These are phyloP conservation scores for Catostylus mosaicus DNA, from an alignment of 30 jellyfish, hydroid and myxozoan species.

Conservation along the genomic window DNA sequence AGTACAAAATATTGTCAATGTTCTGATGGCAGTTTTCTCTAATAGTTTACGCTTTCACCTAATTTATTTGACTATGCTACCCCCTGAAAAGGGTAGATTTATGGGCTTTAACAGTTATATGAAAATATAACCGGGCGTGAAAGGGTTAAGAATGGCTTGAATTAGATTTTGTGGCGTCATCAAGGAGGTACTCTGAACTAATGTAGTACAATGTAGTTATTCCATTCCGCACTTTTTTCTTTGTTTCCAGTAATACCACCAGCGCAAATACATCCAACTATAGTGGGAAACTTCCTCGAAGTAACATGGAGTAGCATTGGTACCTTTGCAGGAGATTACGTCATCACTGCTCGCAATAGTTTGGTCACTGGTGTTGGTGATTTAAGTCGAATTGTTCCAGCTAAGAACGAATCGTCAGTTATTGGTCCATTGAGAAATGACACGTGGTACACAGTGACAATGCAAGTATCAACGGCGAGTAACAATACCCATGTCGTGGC, in stretches of 20 bases:
- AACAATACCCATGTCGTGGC: neutral
- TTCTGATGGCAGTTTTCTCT: too few species aligned
- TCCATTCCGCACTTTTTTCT: neutral
- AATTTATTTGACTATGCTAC: too few species aligned
- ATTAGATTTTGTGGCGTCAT: too few species aligned
- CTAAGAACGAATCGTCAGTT: constrained; percentile 13
- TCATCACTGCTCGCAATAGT: constrained; percentile 26
- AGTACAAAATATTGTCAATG: too few species aligned
- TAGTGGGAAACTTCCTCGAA: constrained; percentile 27
- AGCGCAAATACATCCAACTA: neutral
- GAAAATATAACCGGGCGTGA: too few species aligned
- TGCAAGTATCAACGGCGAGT: constrained; percentile 12
- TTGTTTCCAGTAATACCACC: constrained; percentile 21
- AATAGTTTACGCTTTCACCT: too few species aligned
- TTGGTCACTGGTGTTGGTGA: constrained; percentile 30
- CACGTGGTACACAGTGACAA: constrained; percentile 33
- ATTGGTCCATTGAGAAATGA: constrained; percentile 33
- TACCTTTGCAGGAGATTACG: neutral
- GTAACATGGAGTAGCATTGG: constrained; percentile 32
- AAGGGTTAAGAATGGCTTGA: too few species aligned
- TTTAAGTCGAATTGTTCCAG: neutral
- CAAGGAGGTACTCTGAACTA: too few species aligned
- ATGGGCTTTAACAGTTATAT: too few species aligned
- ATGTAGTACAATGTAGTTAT: too few species aligned
- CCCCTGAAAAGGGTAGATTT: too few species aligned